These are phyloP conservation scores for Nymphalis c-album DNA, from an alignment of 2,888 invertebrate genomes.

Conservation along the genomic window DNA sequence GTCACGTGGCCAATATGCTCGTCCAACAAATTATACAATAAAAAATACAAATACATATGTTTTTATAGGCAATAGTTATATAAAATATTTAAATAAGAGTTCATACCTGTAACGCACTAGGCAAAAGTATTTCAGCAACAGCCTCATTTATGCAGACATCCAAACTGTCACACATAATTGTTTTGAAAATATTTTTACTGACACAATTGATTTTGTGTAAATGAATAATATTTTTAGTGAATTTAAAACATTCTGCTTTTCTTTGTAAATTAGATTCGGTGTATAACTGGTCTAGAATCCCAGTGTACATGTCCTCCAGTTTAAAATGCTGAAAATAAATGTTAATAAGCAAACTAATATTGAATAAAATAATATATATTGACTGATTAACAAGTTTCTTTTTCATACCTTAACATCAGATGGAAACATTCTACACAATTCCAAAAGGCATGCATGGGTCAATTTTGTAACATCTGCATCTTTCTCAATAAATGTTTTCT, in stretches of 20 bases:
- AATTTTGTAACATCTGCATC: conserved; percentile 57
- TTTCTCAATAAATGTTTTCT: conserved; percentile 54
- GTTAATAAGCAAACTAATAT: not conserved
- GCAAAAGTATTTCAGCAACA: conserved; percentile 58
- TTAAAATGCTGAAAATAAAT: conserved; percentile 53
- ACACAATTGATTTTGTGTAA: conserved; percentile 61
- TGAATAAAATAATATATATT: not conserved
- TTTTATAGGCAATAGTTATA: no score
- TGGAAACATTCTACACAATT: conserved; percentile 55
- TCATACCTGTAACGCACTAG: conserved; percentile 59
- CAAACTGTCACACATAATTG: conserved; percentile 60
- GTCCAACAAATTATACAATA: no score
- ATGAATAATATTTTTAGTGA: conserved; percentile 54
- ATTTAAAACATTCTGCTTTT: conserved; percentile 59
- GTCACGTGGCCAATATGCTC: no score
- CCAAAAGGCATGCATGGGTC: conserved; percentile 52
- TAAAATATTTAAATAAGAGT: no score
- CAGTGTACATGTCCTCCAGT: conserved; percentile 57
- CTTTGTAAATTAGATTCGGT: conserved; percentile 64
- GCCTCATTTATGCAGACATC: conserved; percentile 59
- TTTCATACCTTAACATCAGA: conserved; percentile 53
- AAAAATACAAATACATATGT: no score
- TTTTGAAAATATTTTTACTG: conserved; percentile 53
- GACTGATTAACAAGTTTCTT: not conserved
- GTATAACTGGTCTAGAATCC: conserved; percentile 56